These are phyloP conservation scores for Hypomesus transpacificus DNA, from an alignment of 2,113 vertebrate genomes.

Conservation along the genomic window DNA sequence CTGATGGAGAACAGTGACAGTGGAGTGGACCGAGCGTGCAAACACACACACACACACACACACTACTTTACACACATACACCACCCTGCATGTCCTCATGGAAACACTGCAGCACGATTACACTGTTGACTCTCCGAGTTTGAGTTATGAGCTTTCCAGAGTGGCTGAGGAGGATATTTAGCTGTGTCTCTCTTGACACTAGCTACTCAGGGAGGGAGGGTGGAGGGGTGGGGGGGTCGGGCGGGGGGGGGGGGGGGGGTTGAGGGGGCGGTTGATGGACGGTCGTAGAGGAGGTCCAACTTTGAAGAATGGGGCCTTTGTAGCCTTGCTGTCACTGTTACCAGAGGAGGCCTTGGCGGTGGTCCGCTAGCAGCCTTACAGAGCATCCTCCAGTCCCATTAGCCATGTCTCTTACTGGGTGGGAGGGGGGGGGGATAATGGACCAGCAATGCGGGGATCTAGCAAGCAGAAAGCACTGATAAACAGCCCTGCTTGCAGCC, in stretches of 20 bases:
- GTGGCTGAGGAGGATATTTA: too few species aligned
- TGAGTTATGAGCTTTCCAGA: too few species aligned
- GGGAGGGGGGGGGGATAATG: background rate
- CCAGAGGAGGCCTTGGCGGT: background rate
- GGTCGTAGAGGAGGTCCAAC: background rate
- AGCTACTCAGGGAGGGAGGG: too few species aligned
- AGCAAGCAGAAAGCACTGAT: background rate
- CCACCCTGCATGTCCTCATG: too few species aligned
- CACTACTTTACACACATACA: too few species aligned
- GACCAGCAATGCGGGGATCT: background rate
- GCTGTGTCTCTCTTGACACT: too few species aligned
- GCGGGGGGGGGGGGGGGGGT: background rate
- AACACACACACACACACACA: background rate
- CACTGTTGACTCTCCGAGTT: too few species aligned
- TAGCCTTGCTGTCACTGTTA: background rate
- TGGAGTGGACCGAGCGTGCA: background rate
- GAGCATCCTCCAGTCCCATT: background rate
- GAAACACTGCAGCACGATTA: too few species aligned
- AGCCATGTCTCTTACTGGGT: background rate
- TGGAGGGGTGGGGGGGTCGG: too few species aligned
- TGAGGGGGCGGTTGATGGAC: background rate
- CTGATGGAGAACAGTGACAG: slow-evolving; percentile 3
- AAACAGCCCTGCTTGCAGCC: background rate
- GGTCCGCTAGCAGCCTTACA: background rate
- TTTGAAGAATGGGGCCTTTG: background rate